Evolutionary conservation across 2,797 vertebrate genomes (phyloP).

Genomic region (Paramormyrops hopkinsi): DNA sequence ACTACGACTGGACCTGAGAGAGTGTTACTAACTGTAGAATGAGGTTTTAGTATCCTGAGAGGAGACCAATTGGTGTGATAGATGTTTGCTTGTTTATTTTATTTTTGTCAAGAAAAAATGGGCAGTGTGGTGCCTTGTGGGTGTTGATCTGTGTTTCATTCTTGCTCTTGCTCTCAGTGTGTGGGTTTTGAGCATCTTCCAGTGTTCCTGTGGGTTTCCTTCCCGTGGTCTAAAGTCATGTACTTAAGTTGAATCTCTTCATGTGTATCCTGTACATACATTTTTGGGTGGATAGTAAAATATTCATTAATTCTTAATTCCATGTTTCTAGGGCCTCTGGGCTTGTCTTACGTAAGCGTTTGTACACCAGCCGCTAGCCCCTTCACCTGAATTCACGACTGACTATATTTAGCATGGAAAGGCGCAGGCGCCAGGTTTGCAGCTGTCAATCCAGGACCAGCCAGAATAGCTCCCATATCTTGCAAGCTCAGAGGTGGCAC

Average conservation of each 20-base stretch:
- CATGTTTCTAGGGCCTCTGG: background rate
- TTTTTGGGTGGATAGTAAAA: background rate
- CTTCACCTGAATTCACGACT: background rate
- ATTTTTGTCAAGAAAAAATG: background rate
- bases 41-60: background rate
- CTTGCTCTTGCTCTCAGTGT: background rate
- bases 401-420: background rate
- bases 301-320: background rate
- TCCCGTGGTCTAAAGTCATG: background rate
- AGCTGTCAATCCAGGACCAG: background rate
- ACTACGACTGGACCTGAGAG: background rate
- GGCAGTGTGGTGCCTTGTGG: background rate
- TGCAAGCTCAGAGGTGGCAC: background rate
- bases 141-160: background rate
- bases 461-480: background rate
- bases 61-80: background rate
- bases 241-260: background rate
- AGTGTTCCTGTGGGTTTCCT: background rate
- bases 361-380: background rate
- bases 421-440: background rate
- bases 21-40: background rate
- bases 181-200: background rate
- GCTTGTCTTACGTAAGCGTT: background rate
- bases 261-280: background rate
- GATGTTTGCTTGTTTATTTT: background rate